A percentile compares a stretch with the other conserved stretches of the same genome.
phyloP scores from a whole-genome alignment of 53 echinoderm and acorn worm species.

The Arbacia lixula region DNA sequence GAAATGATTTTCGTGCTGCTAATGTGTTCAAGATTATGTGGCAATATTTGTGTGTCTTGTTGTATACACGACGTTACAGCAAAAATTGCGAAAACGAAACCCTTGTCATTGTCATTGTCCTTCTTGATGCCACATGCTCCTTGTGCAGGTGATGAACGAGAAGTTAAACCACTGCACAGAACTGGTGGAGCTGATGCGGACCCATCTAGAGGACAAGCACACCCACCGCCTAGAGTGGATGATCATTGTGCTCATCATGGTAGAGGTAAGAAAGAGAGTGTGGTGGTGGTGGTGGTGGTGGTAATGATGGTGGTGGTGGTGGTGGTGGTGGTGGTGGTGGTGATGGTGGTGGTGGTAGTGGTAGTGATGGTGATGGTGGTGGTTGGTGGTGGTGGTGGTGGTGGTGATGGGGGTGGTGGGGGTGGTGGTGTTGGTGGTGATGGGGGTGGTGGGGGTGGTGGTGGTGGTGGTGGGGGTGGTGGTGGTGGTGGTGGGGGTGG shows the following conservation, averaged over 20 bases:
- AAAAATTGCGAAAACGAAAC: neutral
- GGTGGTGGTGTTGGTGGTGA: constrained; percentile 8
- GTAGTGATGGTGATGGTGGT: neutral
- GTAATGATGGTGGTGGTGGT: neutral
- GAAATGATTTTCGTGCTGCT: too few species aligned
- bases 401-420: neutral
- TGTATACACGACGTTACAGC: neutral
- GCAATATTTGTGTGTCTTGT: neutral
- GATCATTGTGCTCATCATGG: constrained; percentile 87
- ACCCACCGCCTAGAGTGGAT: constrained; percentile 83
- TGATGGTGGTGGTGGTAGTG: constrained; percentile 1
- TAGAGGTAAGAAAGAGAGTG: constrained; percentile 86
- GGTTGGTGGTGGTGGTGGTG: neutral
- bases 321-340: neutral
- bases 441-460: neutral
- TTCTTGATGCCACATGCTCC: too few species aligned
- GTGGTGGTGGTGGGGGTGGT: neutral
- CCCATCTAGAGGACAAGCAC: constrained; percentile 86
- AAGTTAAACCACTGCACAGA: constrained; percentile 92
- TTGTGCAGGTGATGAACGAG: constrained; percentile 86
- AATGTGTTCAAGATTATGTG: too few species aligned
- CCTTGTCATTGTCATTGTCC: neutral
- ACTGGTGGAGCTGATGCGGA: constrained; percentile 88
- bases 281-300: neutral
- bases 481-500: neutral